A percentile compares a stretch with the other conserved stretches of the same genome.
phyloP scores from a whole-genome alignment of 1,140 invertebrate species.

The Euglossa dilemma region DNA sequence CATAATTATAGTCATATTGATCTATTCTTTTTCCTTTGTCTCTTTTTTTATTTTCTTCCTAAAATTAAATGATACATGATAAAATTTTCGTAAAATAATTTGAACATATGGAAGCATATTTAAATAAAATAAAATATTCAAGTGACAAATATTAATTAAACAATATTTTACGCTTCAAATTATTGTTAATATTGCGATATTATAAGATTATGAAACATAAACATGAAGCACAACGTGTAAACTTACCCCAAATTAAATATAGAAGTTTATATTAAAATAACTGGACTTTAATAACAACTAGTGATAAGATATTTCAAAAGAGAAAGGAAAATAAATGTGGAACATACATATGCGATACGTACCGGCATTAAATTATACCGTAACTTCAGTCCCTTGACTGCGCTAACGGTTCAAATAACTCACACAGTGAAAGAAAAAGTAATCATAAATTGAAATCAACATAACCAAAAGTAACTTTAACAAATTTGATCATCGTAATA shows the following conservation, averaged over 20 bases:
- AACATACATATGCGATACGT: not conserved
- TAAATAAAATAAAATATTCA: not conserved
- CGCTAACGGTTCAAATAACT: not conserved
- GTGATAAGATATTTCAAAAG: constrained; percentile 19
- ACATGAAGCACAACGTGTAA: not conserved
- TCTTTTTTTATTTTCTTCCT: not conserved
- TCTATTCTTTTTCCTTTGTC: not conserved
- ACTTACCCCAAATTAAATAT: not conserved
- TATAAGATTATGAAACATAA: not conserved
- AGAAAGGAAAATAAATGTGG: constrained; percentile 39
- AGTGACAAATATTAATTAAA: not conserved
- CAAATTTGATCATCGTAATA: not conserved
- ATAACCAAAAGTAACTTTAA: constrained; percentile 3
- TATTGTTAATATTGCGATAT: not conserved
- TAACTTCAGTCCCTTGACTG: constrained; percentile 3
- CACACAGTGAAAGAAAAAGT: not conserved
- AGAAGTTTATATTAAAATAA: constrained; percentile 3
- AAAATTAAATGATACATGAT: constrained; percentile 38
- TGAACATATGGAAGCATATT: constrained; percentile 47
- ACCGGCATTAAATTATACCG: not conserved
- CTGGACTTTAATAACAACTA: not conserved
- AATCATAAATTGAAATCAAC: not conserved
- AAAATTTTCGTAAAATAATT: not conserved
- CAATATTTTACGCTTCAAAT: not conserved
- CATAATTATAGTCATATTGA: constrained; percentile 83